These are phyloP conservation scores for Drosophila yakuba DNA, from an alignment of 1,140 invertebrate genomes.

Conservation along the genomic window DNA sequence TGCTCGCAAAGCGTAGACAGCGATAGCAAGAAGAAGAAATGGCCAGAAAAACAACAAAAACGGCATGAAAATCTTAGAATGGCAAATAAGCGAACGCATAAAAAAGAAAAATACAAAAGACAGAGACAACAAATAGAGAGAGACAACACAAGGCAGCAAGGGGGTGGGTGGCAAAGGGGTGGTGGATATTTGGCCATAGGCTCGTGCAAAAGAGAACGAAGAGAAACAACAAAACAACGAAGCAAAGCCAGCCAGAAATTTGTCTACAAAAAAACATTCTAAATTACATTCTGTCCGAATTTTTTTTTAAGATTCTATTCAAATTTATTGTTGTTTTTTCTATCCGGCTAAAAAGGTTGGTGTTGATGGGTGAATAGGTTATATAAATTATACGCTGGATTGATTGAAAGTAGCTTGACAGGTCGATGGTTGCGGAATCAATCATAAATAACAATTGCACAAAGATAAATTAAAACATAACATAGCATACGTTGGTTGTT, in stretches of 20 bases:
- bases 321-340: slow-evolving; percentile 17
- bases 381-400: slow-evolving; percentile 28
- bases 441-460: not conserved
- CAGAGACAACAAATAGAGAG: slow-evolving; percentile 3
- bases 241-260: slow-evolving; percentile 40
- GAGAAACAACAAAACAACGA: slow-evolving; percentile 18
- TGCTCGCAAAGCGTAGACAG: slow-evolving; percentile 44
- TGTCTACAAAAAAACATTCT: slow-evolving; percentile 11
- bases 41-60: slow-evolving; percentile 48
- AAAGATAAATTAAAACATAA: not conserved
- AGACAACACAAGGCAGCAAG: not conserved
- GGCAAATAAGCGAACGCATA: slow-evolving; percentile 30
- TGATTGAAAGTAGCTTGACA: slow-evolving; percentile 18
- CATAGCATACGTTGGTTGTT: no score
- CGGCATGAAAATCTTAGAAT: slow-evolving; percentile 43
- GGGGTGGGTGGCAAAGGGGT: slow-evolving; percentile 11
- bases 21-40: slow-evolving; percentile 32
- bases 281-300: slow-evolving; percentile 17
- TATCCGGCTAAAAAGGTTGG: not conserved
- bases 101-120: slow-evolving; percentile 19
- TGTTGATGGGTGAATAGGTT: slow-evolving; percentile 13
- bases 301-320: not conserved
- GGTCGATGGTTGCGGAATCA: slow-evolving; percentile 7
- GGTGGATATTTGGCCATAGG: slow-evolving; percentile 28
- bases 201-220: slow-evolving; percentile 22